Conservation (phyloP, 2,113 vertebrate genomes). For the Antechinus flavipes region DNA sequence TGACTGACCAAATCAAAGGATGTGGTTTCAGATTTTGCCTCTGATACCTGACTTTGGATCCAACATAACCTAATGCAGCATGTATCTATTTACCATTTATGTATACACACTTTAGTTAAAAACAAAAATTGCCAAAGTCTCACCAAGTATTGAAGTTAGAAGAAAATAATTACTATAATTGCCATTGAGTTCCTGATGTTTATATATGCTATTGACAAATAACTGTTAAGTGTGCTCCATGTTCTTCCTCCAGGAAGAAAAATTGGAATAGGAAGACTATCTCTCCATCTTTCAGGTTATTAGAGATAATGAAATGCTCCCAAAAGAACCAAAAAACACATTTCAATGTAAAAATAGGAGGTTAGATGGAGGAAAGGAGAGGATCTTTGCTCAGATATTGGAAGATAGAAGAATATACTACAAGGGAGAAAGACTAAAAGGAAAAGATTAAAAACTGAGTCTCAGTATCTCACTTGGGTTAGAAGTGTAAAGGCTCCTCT, state of each 20-base stretch:
- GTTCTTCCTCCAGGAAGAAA: neutral
- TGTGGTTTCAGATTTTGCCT: neutral
- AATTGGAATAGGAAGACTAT: neutral
- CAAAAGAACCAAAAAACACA: neutral
- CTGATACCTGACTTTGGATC: neutral
- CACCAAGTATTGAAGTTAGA: neutral
- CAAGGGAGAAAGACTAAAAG: neutral
- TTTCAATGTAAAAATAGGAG: neutral
- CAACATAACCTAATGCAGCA: neutral
- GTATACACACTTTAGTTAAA: neutral
- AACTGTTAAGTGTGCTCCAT: neutral
- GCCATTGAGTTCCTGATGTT: neutral
- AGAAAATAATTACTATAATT: neutral
- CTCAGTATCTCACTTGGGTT: neutral
- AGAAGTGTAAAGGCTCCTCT: neutral
- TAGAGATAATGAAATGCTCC: neutral
- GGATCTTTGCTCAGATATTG: neutral
- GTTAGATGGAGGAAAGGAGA: neutral
- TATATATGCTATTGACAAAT: neutral
- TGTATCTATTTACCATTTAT: neutral
- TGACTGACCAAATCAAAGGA: neutral
- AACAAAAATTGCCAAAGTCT: neutral
- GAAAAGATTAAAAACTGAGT: neutral
- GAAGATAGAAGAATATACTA: neutral
- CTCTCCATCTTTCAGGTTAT: neutral